phyloP scores from a whole-genome alignment of 1,140 invertebrate species.

The Scaptodrosophila lebanonensis region DNA sequence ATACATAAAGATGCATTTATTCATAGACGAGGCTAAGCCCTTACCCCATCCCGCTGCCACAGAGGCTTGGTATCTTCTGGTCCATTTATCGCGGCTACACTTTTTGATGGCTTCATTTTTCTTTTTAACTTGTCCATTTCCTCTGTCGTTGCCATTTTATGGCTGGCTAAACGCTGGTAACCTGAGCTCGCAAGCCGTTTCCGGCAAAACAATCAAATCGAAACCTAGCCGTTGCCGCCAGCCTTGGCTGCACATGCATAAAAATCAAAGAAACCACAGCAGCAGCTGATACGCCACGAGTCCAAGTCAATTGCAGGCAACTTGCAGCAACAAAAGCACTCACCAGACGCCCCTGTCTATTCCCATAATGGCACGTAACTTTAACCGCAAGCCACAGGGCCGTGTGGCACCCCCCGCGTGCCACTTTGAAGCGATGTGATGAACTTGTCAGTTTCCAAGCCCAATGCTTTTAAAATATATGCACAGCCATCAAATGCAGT shows the following conservation, averaged over 20 bases:
- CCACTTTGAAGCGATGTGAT: conserved; percentile 29
- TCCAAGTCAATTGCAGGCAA: conserved; percentile 67
- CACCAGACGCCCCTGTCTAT: conserved; percentile 25
- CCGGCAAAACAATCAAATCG: conserved; percentile 64
- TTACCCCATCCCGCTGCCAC: too few species aligned
- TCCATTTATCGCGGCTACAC: too few species aligned
- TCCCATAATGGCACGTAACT: conserved; percentile 13
- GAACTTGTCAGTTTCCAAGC: conserved; percentile 42
- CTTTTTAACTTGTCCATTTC: too few species aligned
- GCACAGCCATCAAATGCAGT: conserved; percentile 51
- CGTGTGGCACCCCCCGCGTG: conserved; percentile 20
- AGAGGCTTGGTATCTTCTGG: too few species aligned
- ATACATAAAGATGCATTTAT: too few species aligned
- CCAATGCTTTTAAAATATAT: conserved; percentile 13
- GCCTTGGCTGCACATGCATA: conserved; percentile 31
- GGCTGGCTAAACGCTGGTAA: conserved; percentile 63
- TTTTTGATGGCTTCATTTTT: too few species aligned
- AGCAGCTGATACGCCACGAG: conserved; percentile 64
- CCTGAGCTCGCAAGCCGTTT: conserved; percentile 59
- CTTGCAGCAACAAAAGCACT: conserved; percentile 25
- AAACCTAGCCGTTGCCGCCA: conserved; percentile 1
- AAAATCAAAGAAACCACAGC: conserved; percentile 67
- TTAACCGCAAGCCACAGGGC: conserved; percentile 39
- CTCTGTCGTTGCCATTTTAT: conserved; percentile 64
- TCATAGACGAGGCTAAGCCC: too few species aligned